Evolutionary conservation across 2,797 vertebrate genomes (phyloP).

Genomic region (Sphenodon punctatus): DNA sequence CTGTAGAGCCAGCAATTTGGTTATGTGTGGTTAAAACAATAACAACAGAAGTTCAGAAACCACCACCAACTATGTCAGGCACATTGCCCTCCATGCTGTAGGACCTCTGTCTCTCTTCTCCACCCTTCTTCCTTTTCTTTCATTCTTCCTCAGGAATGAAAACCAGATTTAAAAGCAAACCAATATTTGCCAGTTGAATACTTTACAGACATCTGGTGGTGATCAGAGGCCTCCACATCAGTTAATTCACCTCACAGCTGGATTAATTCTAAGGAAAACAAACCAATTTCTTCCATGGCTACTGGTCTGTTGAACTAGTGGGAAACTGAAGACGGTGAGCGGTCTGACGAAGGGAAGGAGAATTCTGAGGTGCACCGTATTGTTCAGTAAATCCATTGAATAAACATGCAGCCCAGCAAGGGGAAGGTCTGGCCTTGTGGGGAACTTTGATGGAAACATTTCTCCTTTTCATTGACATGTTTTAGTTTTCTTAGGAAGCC

Average conservation of each 20-base stretch:
- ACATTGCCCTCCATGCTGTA: background rate
- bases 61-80: background rate
- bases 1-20: background rate
- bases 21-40: background rate
- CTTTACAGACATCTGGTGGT: conserved; percentile 57
- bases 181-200: conserved; percentile 16
- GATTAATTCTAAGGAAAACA: conserved; percentile 54
- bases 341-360: background rate
- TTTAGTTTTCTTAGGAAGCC: too few relatives aligned
- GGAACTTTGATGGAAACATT: too few relatives aligned
- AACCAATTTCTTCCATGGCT: background rate
- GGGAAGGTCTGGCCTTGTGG: background rate
- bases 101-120: background rate
- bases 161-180: conserved; percentile 35
- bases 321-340: background rate
- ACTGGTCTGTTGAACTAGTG: background rate
- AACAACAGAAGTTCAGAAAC: conserved; percentile 5
- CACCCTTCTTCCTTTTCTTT: background rate
- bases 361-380: rapidly evolving
- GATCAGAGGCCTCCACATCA: conserved; percentile 24
- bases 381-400: background rate
- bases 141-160: conserved; percentile 13
- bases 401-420: background rate
- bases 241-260: conserved; percentile 1
- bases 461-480: too few relatives aligned